phyloP scores from a whole-genome alignment of 2,113 vertebrate genomes.

The Tautogolabrus adspersus region DNA sequence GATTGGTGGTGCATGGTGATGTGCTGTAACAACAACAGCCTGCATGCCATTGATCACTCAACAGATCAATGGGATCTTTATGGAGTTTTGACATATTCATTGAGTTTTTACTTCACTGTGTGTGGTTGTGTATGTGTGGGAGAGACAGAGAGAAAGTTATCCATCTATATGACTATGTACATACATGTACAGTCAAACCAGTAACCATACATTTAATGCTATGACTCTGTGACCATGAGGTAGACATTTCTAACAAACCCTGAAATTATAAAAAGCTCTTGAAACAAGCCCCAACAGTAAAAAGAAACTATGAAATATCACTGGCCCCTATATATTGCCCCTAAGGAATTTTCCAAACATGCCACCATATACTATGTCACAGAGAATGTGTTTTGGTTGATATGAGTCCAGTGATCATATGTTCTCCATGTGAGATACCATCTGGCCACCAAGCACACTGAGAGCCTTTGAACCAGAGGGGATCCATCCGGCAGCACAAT shows the following conservation, averaged over 20 bases:
- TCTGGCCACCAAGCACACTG: conserved; percentile 47
- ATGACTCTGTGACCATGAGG: not conserved
- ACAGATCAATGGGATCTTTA: conserved; percentile 24
- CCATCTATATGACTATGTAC: not conserved
- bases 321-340: not conserved
- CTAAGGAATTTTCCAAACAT: not conserved
- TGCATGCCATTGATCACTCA: conserved; percentile 36
- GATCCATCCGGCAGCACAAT: conserved; percentile 45
- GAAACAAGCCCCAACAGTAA: not conserved
- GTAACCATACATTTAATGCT: not conserved
- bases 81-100: not conserved
- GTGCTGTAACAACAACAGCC: not conserved
- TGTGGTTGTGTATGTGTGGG: not conserved
- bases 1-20: not conserved
- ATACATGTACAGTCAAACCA: not conserved
- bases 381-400: conserved; percentile 21
- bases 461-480: conserved; percentile 36
- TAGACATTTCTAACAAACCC: not conserved
- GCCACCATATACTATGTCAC: conserved; percentile 3
- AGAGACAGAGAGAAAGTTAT: not conserved
- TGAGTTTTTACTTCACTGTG: not conserved
- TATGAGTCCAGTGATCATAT: conserved; percentile 45
- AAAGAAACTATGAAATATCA: not conserved
- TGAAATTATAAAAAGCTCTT: not conserved
- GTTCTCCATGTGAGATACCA: conserved; percentile 54